Evolutionary conservation across 2,113 vertebrate species (phyloP), one percentile per base, ranked within the genome.

Genomic region (Lepus americanus): DNA sequence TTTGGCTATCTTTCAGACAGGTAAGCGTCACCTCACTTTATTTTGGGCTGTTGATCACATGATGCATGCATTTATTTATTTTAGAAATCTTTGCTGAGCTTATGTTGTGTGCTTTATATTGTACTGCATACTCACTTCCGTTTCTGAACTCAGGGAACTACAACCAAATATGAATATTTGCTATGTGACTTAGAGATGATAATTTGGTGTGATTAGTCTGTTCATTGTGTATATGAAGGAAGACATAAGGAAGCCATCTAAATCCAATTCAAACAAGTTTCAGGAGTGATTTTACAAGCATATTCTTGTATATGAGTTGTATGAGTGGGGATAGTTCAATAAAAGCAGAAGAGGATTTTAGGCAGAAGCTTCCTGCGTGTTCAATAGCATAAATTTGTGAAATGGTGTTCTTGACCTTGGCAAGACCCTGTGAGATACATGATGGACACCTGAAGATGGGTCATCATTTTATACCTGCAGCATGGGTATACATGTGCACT

Each of bases 1-100:
- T 98, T 97, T 53, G 98, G 98, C 14, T 36, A 88, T 95, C 92
- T 98, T 53, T 97, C 98, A 39, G 90, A 92, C 39, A 76, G 70
- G 90, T 92, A 39, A 84, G 79, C 64, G 76, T 53, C n/a, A 39
- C 13, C 19, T 83, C 23, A 29, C 12, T 66, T 76, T 39, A 6
- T 27, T 76, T 61, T 73, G 67, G 9, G 13, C 6, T 82, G 23
- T 49, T 53, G 13, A 76, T 83, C 44, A 74, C 1, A 6, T 66
- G n/a, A 53, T 67, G 11, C 73, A 63, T 85, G 53, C 27, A 44
- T 27, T 76, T 22, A 10, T 61, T 73, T 49, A 36, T 66, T 90
- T 83, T 31, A 76, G 6, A 92, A 69, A 61, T 51, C 51, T 20
- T 49, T 69, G 19, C 4, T 85, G 49, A 77, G 19, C 19, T 19